A percentile compares a stretch with the other conserved stretches of the same genome.
phyloP scores from a whole-genome alignment of 2,888 invertebrate genomes.

The Himalopsyche anomala region DNA sequence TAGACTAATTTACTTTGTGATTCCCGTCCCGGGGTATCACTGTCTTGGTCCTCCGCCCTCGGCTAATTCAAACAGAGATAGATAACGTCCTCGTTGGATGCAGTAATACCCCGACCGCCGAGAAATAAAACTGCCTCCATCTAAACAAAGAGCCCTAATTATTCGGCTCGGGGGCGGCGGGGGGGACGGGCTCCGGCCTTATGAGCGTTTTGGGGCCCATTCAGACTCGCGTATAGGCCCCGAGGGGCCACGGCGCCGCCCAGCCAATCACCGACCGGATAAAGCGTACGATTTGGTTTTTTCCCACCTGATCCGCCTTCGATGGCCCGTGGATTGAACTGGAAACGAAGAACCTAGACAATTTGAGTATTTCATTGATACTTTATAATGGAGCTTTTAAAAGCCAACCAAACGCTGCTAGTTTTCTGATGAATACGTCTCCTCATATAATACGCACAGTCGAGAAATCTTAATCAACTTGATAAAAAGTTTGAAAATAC shows the following conservation, averaged over 20 bases:
- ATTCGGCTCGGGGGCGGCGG: slow-evolving; percentile 76
- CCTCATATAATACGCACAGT: too few species aligned
- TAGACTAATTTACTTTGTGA: slow-evolving; percentile 3
- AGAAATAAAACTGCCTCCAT: slow-evolving; percentile 78
- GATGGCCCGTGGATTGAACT: slow-evolving; percentile 22
- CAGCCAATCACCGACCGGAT: slow-evolving; percentile 79
- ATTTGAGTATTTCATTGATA: neutral
- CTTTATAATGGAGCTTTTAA: too few species aligned
- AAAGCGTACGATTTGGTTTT: slow-evolving; percentile 78
- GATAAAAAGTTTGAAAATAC: too few species aligned
- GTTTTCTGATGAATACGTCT: too few species aligned
- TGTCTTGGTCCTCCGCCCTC: slow-evolving; percentile 42
- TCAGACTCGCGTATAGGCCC: slow-evolving; percentile 81
- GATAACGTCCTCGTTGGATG: slow-evolving; percentile 63
- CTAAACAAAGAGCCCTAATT: slow-evolving; percentile 82
- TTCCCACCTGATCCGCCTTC: slow-evolving; percentile 67
- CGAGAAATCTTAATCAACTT: too few species aligned
- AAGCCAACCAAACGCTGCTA: too few species aligned
- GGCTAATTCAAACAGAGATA: slow-evolving; percentile 63
- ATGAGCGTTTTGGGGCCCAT: slow-evolving; percentile 84
- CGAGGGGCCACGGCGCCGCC: slow-evolving; percentile 79
- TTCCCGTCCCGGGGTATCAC: slow-evolving; percentile 1
- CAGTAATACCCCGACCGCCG: slow-evolving; percentile 62
- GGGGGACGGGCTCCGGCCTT: slow-evolving; percentile 82
- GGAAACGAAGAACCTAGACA: neutral